Conservation (phyloP, 2,797 vertebrate species). For the Garrulus glandarius region DNA sequence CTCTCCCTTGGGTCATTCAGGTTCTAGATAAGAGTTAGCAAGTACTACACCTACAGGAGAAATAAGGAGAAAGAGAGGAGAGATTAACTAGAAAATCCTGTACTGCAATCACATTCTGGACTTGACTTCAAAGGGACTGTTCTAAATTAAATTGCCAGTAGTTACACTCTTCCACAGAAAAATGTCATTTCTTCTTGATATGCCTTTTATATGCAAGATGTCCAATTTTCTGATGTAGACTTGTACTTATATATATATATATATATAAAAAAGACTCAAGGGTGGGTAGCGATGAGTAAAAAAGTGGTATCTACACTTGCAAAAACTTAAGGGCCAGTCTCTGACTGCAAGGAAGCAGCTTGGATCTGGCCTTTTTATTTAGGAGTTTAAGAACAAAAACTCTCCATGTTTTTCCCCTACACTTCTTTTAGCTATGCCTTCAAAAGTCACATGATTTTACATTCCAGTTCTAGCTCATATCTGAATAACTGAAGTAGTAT, state of each 20-base stretch:
- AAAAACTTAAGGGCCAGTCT: neutral
- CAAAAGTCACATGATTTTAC: neutral
- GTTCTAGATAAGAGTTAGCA: neutral
- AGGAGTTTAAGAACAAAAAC: neutral
- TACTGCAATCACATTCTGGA: neutral
- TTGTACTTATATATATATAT: neutral
- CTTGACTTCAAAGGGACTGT: neutral
- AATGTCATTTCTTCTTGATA: neutral
- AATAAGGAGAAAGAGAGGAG: neutral
- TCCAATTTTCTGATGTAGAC: neutral
- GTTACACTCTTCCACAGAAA: neutral
- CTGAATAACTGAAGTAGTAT: neutral
- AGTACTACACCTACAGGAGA: neutral
- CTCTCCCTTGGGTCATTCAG: neutral
- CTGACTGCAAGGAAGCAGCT: neutral
- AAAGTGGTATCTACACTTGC: neutral
- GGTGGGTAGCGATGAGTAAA: neutral
- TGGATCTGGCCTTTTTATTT: neutral
- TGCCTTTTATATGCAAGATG: neutral
- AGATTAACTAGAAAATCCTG: neutral
- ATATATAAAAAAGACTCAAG: neutral
- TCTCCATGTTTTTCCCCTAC: neutral
- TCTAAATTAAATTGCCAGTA: neutral
- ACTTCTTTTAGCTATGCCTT: neutral
- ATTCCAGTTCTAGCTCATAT: neutral